Percentiles rank a stretch among this genome's conserved stretches.
phyloP scores from a whole-genome alignment of 2,113 vertebrate species.

The Corythaixoides concolor region DNA sequence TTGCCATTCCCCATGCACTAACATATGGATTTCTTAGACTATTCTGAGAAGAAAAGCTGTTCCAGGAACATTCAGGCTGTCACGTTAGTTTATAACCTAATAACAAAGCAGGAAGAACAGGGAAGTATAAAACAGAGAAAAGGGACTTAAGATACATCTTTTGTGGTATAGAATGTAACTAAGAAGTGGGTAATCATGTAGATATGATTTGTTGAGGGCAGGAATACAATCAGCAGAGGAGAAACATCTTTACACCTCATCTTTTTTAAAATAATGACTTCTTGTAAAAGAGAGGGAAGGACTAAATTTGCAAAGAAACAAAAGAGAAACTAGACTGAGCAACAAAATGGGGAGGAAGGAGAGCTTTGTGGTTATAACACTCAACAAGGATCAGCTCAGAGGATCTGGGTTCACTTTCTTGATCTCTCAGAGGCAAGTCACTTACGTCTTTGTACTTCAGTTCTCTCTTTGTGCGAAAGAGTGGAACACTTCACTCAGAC shows the following conservation, averaged over 20 bases:
- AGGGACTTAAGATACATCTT: neutral
- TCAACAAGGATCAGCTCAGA: neutral
- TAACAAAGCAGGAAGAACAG: neutral
- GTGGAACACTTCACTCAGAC: neutral
- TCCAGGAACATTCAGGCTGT: neutral
- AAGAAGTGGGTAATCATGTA: neutral
- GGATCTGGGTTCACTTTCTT: neutral
- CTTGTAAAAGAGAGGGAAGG: slow-evolving; percentile 60
- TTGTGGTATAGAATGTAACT: neutral
- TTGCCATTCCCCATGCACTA: neutral
- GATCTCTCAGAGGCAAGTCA: neutral
- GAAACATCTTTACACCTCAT: slow-evolving; percentile 31
- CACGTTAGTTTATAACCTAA: neutral
- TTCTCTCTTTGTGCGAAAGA: neutral
- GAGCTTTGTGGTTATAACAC: slow-evolving; percentile 40
- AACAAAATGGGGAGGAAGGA: neutral
- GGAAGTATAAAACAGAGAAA: neutral
- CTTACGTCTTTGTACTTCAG: neutral
- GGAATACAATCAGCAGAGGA: neutral
- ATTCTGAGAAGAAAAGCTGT: neutral
- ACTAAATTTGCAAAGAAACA: slow-evolving; percentile 43
- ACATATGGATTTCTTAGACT: neutral
- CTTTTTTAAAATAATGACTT: neutral
- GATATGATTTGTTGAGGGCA: neutral
- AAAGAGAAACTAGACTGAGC: slow-evolving; percentile 49